Percentiles rank a stretch among this genome's conserved stretches.
Conservation (phyloP, 2,113 vertebrate genomes). For the Spermophilus dauricus region DNA sequence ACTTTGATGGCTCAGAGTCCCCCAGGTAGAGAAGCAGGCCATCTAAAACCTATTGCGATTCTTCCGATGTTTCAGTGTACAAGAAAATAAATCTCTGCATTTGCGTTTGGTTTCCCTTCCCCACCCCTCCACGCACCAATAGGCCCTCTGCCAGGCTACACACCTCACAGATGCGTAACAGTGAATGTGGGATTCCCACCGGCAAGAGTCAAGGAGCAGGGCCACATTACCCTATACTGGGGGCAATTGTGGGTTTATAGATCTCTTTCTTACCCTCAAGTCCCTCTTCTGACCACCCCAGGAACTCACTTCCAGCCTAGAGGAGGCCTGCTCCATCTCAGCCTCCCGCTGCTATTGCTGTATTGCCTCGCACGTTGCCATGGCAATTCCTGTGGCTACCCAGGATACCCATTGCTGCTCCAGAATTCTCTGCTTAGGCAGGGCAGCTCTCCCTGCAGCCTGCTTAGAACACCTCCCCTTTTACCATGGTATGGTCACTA, state of each 20-base stretch:
- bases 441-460: constrained; percentile 8
- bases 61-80: background rate
- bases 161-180: background rate
- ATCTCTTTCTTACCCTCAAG: background rate
- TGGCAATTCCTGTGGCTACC: constrained; percentile 72
- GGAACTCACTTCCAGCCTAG: constrained; percentile 12
- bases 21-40: background rate
- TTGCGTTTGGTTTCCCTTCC: background rate
- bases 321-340: background rate
- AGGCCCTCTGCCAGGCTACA: background rate
- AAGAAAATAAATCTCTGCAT: background rate
- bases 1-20: background rate
- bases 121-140: background rate
- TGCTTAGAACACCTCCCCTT: background rate
- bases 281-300: background rate
- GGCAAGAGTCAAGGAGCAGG: background rate
- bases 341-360: background rate
- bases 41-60: background rate
- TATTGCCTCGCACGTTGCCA: constrained; percentile 63
- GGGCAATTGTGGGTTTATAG: background rate
- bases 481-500: background rate
- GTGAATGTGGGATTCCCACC: background rate
- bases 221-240: background rate
- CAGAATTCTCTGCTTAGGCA: constrained; percentile 69
- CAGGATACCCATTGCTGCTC: constrained; percentile 62